Evolutionary conservation across 2,797 vertebrate species (phyloP).

Genomic region (Chiroxiphia lanceolata): DNA sequence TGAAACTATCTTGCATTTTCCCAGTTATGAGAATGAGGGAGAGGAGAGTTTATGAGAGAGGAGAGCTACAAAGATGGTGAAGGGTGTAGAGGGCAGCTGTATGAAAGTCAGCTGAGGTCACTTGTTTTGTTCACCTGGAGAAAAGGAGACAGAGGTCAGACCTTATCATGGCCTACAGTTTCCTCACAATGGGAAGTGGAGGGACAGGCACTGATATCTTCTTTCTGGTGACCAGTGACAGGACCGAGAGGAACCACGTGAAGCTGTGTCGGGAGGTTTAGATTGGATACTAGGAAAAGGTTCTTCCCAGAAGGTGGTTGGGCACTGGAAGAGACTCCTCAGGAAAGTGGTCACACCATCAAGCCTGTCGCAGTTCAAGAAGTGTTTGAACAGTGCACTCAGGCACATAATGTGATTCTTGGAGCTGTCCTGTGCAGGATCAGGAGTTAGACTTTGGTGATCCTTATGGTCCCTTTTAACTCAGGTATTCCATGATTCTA

Average conservation of each 20-base stretch:
- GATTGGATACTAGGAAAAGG: neutral
- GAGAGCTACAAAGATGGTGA: neutral
- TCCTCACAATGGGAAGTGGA: neutral
- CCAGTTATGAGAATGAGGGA: neutral
- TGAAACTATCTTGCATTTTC: neutral
- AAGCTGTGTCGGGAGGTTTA: neutral
- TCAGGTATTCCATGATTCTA: neutral
- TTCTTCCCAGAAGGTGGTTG: neutral
- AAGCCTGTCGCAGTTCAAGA: neutral
- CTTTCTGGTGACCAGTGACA: neutral
- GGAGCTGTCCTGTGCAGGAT: neutral
- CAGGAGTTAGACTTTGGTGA: neutral
- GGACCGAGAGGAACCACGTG: neutral
- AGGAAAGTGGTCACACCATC: neutral
- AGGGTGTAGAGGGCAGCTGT: neutral
- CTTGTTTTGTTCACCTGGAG: neutral
- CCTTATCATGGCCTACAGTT: neutral
- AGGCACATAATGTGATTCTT: fast-evolving
- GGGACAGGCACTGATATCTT: neutral
- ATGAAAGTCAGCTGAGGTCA: neutral
- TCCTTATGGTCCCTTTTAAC: neutral
- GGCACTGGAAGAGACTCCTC: neutral
- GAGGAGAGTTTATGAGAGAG: neutral
- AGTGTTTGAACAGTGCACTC: neutral
- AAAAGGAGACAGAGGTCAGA: neutral